These are phyloP conservation scores for Clamator glandarius DNA, from an alignment of 2,797 vertebrate genomes.

Conservation along the genomic window DNA sequence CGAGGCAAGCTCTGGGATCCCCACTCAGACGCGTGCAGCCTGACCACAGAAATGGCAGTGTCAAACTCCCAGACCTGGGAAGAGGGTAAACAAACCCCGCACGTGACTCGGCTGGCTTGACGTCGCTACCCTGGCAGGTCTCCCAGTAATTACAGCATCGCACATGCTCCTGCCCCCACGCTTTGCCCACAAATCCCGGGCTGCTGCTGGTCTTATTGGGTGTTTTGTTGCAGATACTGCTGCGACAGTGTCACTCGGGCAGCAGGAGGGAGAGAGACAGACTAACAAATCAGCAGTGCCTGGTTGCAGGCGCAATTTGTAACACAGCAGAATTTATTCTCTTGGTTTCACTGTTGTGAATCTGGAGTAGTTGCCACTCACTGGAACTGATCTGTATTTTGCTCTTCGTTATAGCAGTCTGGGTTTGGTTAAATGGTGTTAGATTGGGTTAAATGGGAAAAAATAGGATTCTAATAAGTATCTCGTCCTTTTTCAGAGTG, in stretches of 20 bases:
- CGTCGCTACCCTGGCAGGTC: background rate
- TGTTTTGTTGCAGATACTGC: background rate
- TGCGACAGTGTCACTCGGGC: background rate
- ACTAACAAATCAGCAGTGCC: background rate
- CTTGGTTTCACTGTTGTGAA: background rate
- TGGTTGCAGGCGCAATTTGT: background rate
- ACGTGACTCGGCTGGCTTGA: constrained; percentile 11
- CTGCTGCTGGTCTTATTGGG: background rate
- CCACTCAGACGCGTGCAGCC: background rate
- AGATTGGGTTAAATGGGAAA: background rate
- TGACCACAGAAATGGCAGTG: constrained; percentile 58
- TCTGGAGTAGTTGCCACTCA: background rate
- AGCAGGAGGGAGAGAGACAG: constrained; percentile 19
- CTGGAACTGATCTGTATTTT: background rate
- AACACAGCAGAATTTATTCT: background rate
- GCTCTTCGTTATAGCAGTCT: fast-evolving
- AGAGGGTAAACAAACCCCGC: constrained; percentile 63
- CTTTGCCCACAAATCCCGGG: background rate
- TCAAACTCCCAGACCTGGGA: background rate
- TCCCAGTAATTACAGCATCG: constrained; percentile 48
- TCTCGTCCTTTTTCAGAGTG: background rate
- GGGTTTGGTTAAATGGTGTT: background rate
- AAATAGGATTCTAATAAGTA: background rate
- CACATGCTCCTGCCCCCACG: constrained; percentile 19
- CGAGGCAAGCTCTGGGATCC: constrained; percentile 36